phyloP scores from a whole-genome alignment of 2,888 invertebrate species.

The Pheosia tremula region DNA sequence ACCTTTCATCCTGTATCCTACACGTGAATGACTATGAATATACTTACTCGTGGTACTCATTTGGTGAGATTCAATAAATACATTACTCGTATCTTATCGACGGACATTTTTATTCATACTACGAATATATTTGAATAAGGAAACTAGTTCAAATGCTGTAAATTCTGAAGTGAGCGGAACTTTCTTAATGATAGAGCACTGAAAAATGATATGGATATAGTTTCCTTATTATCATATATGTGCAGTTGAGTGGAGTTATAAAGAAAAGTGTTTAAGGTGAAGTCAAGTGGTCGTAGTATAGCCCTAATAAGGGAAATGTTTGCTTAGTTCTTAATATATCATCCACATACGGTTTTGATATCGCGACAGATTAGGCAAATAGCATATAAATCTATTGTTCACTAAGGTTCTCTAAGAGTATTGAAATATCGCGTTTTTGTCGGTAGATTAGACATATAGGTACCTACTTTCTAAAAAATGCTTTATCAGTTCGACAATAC shows the following conservation, averaged over 20 bases:
- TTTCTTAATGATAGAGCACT: slow-evolving; percentile 47
- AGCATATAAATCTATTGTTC: too few relatives aligned
- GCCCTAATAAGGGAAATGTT: not conserved
- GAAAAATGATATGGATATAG: slow-evolving; percentile 57
- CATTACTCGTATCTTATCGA: slow-evolving; percentile 18
- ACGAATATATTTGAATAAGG: slow-evolving; percentile 47
- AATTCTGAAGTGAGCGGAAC: slow-evolving; percentile 46
- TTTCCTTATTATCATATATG: slow-evolving; percentile 47
- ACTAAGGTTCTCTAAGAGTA: too few relatives aligned
- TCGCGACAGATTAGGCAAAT: too few relatives aligned
- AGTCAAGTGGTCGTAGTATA: slow-evolving; percentile 36
- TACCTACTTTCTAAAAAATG: too few relatives aligned
- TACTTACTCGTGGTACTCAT: too few relatives aligned
- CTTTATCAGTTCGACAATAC: too few relatives aligned
- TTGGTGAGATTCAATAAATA: slow-evolving; percentile 40
- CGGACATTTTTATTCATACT: slow-evolving; percentile 37
- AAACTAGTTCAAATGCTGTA: slow-evolving; percentile 51
- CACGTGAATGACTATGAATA: too few relatives aligned
- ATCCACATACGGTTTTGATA: too few relatives aligned
- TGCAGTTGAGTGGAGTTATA: slow-evolving; percentile 33
- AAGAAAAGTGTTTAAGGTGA: slow-evolving; percentile 33
- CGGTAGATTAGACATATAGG: too few relatives aligned
- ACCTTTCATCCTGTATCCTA: too few relatives aligned
- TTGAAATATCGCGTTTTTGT: too few relatives aligned
- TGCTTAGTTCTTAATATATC: too few relatives aligned